Evolutionary conservation across 2,888 invertebrate genomes (phyloP).

Genomic region (Melieria picta): DNA sequence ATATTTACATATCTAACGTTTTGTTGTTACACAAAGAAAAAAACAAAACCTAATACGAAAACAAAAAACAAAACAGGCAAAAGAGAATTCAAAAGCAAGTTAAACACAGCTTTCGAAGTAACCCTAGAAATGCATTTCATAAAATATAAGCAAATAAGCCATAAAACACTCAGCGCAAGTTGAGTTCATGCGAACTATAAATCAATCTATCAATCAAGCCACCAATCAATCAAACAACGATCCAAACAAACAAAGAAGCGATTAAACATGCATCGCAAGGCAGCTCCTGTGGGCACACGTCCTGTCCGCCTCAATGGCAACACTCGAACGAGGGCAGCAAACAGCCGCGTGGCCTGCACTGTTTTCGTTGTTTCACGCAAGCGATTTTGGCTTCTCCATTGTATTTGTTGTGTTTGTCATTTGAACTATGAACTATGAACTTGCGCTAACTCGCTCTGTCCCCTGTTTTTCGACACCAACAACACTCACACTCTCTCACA

Average conservation of each 20-base stretch:
- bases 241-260: not conserved
- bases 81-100: slow-evolving; percentile 31
- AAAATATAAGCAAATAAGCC: no score
- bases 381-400: no score
- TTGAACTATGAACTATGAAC: no score
- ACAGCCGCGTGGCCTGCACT: no score
- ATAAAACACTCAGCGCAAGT: no score
- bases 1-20: slow-evolving; percentile 35
- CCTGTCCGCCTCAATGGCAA: no score
- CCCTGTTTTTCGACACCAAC: not conserved
- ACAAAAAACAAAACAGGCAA: slow-evolving; percentile 8
- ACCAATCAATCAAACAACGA: not conserved
- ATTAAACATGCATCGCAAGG: no score
- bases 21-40: slow-evolving; percentile 27
- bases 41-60: slow-evolving; percentile 10
- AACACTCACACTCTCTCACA: slow-evolving; percentile 16
- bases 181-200: slow-evolving; percentile 15
- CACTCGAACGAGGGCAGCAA: no score
- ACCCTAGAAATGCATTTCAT: slow-evolving; percentile 11
- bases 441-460: no score
- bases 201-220: not conserved
- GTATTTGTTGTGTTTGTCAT: no score
- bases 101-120: slow-evolving; percentile 39
- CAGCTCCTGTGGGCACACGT: no score
- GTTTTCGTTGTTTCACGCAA: no score